Evolutionary conservation across 37 sponge, comb jelly and placozoan species (phyloP).

Genomic region (Hormiphora californensis): DNA sequence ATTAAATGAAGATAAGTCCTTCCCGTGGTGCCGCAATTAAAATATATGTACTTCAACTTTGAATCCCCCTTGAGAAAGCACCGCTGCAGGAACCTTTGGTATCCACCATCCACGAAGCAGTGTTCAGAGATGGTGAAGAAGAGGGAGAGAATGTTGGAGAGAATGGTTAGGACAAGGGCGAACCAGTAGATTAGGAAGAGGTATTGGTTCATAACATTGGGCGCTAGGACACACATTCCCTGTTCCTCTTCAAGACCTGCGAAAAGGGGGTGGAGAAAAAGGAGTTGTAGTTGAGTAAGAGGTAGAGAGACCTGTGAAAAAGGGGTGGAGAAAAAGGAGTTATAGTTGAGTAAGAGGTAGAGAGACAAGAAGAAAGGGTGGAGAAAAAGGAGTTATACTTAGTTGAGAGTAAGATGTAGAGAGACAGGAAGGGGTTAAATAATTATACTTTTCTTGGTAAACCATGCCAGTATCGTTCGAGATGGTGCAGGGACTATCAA

Average conservation of each 20-base stretch:
- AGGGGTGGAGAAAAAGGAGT: no score
- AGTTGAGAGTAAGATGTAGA: no score
- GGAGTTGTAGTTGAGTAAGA: no score
- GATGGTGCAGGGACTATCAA: no score
- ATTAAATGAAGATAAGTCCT: neutral
- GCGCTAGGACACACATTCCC: slow-evolving; percentile 8
- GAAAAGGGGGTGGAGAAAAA: no score
- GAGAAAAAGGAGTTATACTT: no score
- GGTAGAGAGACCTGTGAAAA: no score
- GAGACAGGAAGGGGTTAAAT: no score
- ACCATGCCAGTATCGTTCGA: no score
- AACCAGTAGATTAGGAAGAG: slow-evolving; percentile 19
- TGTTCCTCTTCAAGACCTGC: neutral
- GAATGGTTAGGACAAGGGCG: neutral
- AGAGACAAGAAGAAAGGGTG: no score
- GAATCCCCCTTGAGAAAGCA: neutral
- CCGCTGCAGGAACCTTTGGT: neutral
- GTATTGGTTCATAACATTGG: slow-evolving; percentile 9
- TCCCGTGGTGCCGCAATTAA: neutral
- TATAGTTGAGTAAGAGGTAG: no score
- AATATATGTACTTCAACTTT: neutral
- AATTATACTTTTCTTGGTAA: no score
- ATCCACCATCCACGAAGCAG: neutral
- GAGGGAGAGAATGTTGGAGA: slow-evolving; percentile 14
- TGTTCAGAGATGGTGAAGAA: neutral